Base-by-base conservation (phyloP, 1,140 invertebrate species). In the Fopius arisanus region DNA sequence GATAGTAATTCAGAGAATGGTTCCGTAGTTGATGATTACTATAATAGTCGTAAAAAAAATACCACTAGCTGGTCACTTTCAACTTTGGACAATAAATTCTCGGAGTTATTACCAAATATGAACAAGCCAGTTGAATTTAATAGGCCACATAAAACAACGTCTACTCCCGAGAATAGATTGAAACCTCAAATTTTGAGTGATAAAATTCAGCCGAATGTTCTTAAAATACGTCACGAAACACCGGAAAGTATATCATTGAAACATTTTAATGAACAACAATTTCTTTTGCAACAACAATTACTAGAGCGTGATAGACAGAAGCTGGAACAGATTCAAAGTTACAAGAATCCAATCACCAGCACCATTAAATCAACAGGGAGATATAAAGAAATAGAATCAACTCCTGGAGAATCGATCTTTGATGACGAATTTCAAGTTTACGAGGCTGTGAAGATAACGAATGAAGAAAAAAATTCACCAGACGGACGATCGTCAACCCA, bases 221-320 rank as follows among this genome's bases (percentile, higher is more conserved):
- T 75, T 3, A 75, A 84, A 59, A 73, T 78, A 2, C 80, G 84
- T 16, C 86, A 85, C 63, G 86, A 86, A 72, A 87, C 86, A 0
- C 85, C 85, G 0, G 86, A 87, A 71, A 87, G 84, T 37, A 78
- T 88, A 26, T 86, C 85, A 0, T 70, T 87, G 51, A 88, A 86
- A 41, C 86, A 87, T 62, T 88, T 83, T 54, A 87, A 88, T 70
- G 85, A 87, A 70, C 86, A 88, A 54, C 86, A 88, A 48, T 88
- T 82, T 28, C 48, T 84, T 37, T 59, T 87, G 0, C 86, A 87
- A 67, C 86, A 85, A 26, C 86, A 87, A 51, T 28, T 87, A 3
- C 75, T 87, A 40, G 81, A 87, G 54, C 82, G 82, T 28, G 85
- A 87, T 31, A 79, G 84, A 29, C 78, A 82, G 26, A 71, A 81